Conservation (phyloP, 2,888 invertebrate genomes). For the Oasisia sp. region DNA sequence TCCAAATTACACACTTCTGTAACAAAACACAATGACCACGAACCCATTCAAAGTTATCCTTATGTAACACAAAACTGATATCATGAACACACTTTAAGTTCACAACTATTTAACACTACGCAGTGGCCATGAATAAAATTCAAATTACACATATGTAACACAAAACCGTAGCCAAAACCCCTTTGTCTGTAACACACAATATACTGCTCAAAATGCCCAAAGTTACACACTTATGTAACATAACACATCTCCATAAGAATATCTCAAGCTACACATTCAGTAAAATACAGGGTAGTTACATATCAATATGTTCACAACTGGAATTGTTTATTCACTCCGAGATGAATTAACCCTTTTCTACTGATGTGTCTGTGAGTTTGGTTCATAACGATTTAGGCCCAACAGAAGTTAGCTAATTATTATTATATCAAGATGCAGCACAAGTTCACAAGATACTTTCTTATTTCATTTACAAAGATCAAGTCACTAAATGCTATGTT, state of each 20-base stretch:
- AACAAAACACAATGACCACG: too few relatives aligned
- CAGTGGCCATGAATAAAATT: slow-evolving; percentile 96
- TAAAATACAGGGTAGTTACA: too few relatives aligned
- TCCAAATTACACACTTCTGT: not conserved
- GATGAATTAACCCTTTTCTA: too few relatives aligned
- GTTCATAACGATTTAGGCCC: too few relatives aligned
- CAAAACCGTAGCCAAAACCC: not conserved
- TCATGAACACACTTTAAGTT: slow-evolving; percentile 96
- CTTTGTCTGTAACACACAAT: slow-evolving; percentile 70
- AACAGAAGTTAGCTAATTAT: not conserved
- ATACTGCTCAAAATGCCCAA: not conserved
- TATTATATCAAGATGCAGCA: not conserved
- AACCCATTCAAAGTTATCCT: too few relatives aligned
- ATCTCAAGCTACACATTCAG: not conserved
- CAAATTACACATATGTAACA: slow-evolving; percentile 85
- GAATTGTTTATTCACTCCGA: too few relatives aligned
- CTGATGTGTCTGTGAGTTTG: too few relatives aligned
- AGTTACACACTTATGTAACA: not conserved
- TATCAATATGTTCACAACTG: too few relatives aligned
- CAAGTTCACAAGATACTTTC: not conserved
- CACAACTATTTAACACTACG: slow-evolving; percentile 96
- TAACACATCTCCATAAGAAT: not conserved
- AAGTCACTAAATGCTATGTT: too few relatives aligned
- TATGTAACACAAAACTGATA: slow-evolving; percentile 13
- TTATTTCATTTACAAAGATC: not conserved